phyloP scores from a whole-genome alignment of 1,140 invertebrate genomes.

The Druon quercuslanigerum region DNA sequence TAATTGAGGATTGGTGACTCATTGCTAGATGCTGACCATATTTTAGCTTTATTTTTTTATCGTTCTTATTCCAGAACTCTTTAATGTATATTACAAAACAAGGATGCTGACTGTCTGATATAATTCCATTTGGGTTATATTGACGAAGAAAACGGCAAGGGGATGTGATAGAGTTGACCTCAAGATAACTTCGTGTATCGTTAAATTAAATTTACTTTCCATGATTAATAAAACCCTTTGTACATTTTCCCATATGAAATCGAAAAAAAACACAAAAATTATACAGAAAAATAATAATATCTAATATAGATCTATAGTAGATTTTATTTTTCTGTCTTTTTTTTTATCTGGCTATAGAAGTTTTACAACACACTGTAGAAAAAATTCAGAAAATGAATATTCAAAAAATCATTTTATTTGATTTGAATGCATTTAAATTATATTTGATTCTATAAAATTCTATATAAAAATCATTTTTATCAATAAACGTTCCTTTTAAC shows the following conservation, averaged over 20 bases:
- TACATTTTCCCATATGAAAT: conserved; percentile 43
- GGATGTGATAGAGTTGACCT: conserved; percentile 54
- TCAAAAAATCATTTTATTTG: too few species aligned
- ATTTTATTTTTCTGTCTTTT: too few species aligned
- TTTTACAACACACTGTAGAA: too few species aligned
- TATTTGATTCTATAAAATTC: too few species aligned
- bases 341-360: too few species aligned
- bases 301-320: too few species aligned
- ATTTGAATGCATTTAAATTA: too few species aligned
- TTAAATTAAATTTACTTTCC: conserved; percentile 8
- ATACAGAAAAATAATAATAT: not conserved
- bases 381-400: too few species aligned
- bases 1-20: not conserved
- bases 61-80: not conserved
- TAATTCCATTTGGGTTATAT: conserved; percentile 19
- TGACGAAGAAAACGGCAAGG: conserved; percentile 47
- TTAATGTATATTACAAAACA: conserved; percentile 15
- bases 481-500: too few species aligned
- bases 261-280: not conserved
- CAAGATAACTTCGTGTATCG: conserved; percentile 51
- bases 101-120: conserved; percentile 22
- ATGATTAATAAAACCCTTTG: not conserved
- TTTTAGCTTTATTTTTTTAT: not conserved
- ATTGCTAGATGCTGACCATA: not conserved
- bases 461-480: too few species aligned